Conservation (phyloP, 2,797 vertebrate genomes). For the Salarias fasciatus region DNA sequence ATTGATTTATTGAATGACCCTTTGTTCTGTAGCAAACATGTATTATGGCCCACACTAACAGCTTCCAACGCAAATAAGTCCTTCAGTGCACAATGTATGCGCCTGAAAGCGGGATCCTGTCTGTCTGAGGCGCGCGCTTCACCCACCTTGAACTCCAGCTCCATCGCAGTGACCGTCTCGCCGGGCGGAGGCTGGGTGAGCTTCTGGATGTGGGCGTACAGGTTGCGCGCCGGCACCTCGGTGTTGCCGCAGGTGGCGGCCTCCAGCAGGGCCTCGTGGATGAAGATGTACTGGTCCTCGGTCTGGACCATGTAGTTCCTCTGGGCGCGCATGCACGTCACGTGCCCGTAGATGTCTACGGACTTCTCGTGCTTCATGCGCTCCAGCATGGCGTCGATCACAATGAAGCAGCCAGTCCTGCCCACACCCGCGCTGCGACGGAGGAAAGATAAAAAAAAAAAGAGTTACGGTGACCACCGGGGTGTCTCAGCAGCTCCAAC, state of each 20-base stretch:
- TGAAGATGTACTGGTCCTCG: constrained; percentile 97
- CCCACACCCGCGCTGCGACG: constrained; percentile 90
- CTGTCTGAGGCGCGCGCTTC: constrained; percentile 1
- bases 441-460: constrained; percentile 1
- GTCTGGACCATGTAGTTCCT: constrained; percentile 99
- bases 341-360: constrained; percentile 95
- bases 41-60: no score
- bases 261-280: constrained; percentile 94
- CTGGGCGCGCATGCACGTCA: constrained; percentile 96
- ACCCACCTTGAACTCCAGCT: constrained; percentile 95
- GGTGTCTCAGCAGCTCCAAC: no score
- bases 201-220: constrained; percentile 97
- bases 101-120: background rate
- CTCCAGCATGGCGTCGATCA: constrained; percentile 96
- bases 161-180: constrained; percentile 94
- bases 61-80: no score
- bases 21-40: no score
- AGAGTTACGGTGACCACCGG: no score
- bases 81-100: no score
- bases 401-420: constrained; percentile 94
- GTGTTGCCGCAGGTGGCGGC: constrained; percentile 92
- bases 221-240: constrained; percentile 93
- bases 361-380: constrained; percentile 97
- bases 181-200: constrained; percentile 91
- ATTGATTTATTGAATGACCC: no score